A percentile compares a stretch with the other conserved stretches of the same genome.
These are phyloP conservation scores for Glossophaga mutica DNA, from an alignment of 2,797 vertebrate genomes.

Conservation along the genomic window DNA sequence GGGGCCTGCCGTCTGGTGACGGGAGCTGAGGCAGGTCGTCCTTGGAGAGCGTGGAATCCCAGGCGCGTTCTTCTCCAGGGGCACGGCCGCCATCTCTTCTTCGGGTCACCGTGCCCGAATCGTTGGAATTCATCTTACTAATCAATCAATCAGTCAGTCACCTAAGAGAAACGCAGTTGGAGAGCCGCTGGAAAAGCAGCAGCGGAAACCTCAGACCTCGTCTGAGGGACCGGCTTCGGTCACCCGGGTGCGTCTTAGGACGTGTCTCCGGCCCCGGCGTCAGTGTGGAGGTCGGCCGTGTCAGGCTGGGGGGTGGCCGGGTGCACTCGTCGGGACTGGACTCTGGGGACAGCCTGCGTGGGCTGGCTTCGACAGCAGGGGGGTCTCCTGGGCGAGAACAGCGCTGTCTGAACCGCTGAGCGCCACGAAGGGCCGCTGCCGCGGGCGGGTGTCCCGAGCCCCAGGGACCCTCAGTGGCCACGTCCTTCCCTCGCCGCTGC, in stretches of 20 bases:
- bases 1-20: neutral
- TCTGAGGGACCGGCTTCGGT: neutral
- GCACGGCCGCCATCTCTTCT: neutral
- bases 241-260: neutral
- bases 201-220: neutral
- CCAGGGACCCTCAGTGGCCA: neutral
- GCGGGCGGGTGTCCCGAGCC: no score
- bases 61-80: neutral
- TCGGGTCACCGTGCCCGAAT: neutral
- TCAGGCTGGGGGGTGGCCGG: neutral
- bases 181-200: neutral
- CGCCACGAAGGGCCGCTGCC: no score
- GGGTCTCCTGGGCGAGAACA: neutral
- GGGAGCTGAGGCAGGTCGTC: neutral
- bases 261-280: neutral
- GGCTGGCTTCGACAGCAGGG: neutral
- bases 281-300: neutral
- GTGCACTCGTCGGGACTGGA: neutral
- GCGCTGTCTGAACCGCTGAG: neutral
- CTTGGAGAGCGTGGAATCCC: neutral
- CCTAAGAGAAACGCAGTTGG: neutral
- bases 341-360: neutral
- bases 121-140: neutral
- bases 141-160: no score
- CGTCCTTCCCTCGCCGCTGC: fast-evolving